Evolutionary conservation across 1,140 invertebrate genomes (phyloP).

Genomic region (Branchinecta lindahli): DNA sequence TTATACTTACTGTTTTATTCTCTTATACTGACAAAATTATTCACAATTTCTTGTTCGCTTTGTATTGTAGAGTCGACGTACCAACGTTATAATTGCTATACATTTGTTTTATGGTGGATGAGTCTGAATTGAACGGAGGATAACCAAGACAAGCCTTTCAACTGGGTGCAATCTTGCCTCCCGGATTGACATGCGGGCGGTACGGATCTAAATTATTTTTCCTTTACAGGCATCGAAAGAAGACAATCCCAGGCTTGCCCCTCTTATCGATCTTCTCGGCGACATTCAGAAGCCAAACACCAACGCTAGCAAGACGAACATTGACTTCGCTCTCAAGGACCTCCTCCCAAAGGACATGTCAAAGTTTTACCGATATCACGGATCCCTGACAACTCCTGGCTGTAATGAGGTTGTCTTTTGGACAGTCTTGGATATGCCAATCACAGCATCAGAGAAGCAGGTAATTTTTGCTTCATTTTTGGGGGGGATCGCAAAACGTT

Average conservation of each 20-base stretch:
- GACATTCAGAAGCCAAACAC: slow-evolving; percentile 26
- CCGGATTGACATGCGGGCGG: too few species aligned
- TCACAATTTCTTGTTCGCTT: too few species aligned
- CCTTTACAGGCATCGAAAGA: slow-evolving; percentile 28
- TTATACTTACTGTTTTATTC: too few species aligned
- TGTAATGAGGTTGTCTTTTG: slow-evolving; percentile 56
- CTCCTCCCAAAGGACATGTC: slow-evolving; percentile 38
- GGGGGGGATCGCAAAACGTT: too few species aligned
- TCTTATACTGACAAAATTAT: too few species aligned
- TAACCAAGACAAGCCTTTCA: not conserved
- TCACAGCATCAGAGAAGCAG: slow-evolving; percentile 42
- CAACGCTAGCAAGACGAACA: slow-evolving; percentile 21
- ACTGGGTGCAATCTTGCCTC: too few species aligned
- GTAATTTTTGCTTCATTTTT: slow-evolving; percentile 27
- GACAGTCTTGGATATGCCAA: slow-evolving; percentile 46
- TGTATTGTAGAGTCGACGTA: too few species aligned
- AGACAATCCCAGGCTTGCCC: slow-evolving; percentile 34
- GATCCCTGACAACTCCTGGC: slow-evolving; percentile 55
- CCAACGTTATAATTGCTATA: too few species aligned
- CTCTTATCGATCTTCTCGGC: slow-evolving; percentile 33
- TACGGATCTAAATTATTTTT: too few species aligned
- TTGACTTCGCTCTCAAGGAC: slow-evolving; percentile 30
- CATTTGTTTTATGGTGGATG: too few species aligned
- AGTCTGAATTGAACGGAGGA: slow-evolving; percentile 26
- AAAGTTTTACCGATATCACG: slow-evolving; percentile 47